phyloP scores from a whole-genome alignment of 2,888 invertebrate species.

The Limulus polyphemus region DNA sequence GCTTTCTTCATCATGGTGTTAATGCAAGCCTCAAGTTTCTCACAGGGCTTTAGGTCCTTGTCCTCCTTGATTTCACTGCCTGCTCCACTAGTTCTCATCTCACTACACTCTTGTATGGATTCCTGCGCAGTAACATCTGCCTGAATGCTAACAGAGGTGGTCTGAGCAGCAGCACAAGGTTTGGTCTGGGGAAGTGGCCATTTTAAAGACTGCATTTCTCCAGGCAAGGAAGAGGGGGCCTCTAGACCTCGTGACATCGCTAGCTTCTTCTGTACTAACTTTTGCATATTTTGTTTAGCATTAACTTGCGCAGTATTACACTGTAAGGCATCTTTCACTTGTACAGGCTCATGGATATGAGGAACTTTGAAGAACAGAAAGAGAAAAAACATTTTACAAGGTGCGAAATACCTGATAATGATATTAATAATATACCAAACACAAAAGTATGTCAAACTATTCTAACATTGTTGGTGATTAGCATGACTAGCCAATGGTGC shows the following conservation, averaged over 20 bases:
- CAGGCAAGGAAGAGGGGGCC: conserved; percentile 21
- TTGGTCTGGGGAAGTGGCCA: conserved; percentile 1
- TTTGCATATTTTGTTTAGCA: conserved; percentile 9
- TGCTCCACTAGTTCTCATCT: conserved; percentile 14
- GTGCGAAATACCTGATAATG: too few relatives aligned
- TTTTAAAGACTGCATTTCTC: conserved; percentile 6
- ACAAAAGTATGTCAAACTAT: too few relatives aligned
- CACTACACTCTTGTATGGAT: conserved; percentile 6
- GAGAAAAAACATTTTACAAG: too few relatives aligned
- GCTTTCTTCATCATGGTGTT: conserved; percentile 38
- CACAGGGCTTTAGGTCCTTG: conserved; percentile 32
- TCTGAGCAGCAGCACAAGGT: conserved; percentile 20
- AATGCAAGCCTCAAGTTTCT: conserved; percentile 36
- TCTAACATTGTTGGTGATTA: too few relatives aligned
- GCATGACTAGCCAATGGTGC: too few relatives aligned
- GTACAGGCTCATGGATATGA: conserved; percentile 15
- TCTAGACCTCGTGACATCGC: conserved; percentile 5
- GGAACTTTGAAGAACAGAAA: conserved; percentile 13
- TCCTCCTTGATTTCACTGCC: conserved; percentile 9
- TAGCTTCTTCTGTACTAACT: conserved; percentile 14
- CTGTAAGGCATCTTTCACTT: conserved; percentile 8
- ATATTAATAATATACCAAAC: too few relatives aligned
- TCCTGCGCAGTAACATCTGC: conserved; percentile 9
- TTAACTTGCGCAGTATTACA: conserved; percentile 7
- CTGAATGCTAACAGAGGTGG: conserved; percentile 14